A percentile compares a stretch with the other conserved stretches of the same genome.
phyloP scores from a whole-genome alignment of 2,888 invertebrate genomes.

The Hemicrepidius hirtus region DNA sequence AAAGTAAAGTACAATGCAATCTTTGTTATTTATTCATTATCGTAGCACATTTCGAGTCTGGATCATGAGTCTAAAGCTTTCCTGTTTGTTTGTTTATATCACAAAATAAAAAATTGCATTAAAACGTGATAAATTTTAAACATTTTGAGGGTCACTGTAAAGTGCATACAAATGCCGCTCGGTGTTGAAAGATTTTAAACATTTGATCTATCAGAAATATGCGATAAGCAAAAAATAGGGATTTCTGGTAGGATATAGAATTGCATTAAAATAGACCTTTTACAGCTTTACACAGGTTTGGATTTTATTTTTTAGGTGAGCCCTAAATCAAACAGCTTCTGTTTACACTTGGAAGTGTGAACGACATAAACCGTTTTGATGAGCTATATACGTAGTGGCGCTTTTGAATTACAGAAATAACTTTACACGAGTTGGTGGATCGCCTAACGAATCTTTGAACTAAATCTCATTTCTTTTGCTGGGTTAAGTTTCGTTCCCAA shows the following conservation, averaged over 20 bases:
- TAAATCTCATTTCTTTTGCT: conserved; percentile 24
- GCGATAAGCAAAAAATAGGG: background rate
- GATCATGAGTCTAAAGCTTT: background rate
- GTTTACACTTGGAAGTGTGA: conserved; percentile 50
- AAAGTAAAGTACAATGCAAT: conserved; percentile 37
- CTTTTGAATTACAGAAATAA: conserved; percentile 50
- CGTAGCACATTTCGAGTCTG: conserved; percentile 21
- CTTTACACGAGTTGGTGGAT: conserved; percentile 35
- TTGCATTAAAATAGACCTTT: conserved; percentile 19
- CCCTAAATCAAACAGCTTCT: conserved; percentile 49
- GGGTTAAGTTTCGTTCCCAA: background rate
- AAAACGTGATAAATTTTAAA: background rate
- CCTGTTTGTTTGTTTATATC: background rate
- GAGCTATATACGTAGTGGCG: conserved; percentile 51
- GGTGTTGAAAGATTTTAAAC: background rate
- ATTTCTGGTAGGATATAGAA: background rate
- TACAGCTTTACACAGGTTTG: conserved; percentile 24
- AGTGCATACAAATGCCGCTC: background rate
- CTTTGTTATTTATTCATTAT: conserved; percentile 22
- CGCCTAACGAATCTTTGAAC: conserved; percentile 38
- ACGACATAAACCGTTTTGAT: conserved; percentile 53
- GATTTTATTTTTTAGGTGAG: conserved; percentile 42
- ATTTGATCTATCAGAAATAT: background rate
- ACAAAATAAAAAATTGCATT: background rate
- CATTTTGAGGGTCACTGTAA: background rate